Base-by-base conservation (phyloP, 2,888 invertebrate genomes). In the Allacma fusca region DNA sequence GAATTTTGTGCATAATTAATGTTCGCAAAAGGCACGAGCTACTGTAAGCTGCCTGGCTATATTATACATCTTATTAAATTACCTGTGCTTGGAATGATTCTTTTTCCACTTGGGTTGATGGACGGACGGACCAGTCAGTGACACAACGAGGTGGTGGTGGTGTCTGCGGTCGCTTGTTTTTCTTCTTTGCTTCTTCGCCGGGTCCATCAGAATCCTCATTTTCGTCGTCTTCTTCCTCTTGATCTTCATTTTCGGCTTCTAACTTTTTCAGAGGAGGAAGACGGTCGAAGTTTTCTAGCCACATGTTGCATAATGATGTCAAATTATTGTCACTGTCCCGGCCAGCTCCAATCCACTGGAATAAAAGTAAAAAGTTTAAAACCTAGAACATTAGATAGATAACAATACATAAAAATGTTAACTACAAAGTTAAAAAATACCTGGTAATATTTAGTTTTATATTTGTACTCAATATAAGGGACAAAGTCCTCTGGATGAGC, bases 271-370 rank as follows among this genome's bases (percentile, higher is more conserved):
- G 73, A 5, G 83, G 80, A 16, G 84, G 84, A 26, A 83, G 75
- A 29, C 80, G 77, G 34, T 82, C 83, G 50, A 83, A 75, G 67
- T 83, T 82, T 43, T 81, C 82, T 77, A 84, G 75, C 83, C 83
- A 84, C 13, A 83, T 75, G n/a, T 69, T 70, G 71, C 83, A 83
- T 24, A 84, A 50, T 0, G 82, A 76, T 13, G 79, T 78, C 26
- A 83, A 72, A 77, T 83, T 84, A 70, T 82, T 83, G 64, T 84
- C 84, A 50, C 83, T 80, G 68, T 97, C 97, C 5, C 97, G 89
- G 0, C 96, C 96, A 7, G 95, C 95, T 1, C 97, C 97, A 79
- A 97, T 97, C 97, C 97, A 97, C 85, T 94, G 93, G 87, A 94
- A 95, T 28, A 26, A n/a, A 23, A 69, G 23, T 21, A 5, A 64